phyloP scores from a whole-genome alignment of 2,888 invertebrate genomes.

The Scelioninae gen. 1 region DNA sequence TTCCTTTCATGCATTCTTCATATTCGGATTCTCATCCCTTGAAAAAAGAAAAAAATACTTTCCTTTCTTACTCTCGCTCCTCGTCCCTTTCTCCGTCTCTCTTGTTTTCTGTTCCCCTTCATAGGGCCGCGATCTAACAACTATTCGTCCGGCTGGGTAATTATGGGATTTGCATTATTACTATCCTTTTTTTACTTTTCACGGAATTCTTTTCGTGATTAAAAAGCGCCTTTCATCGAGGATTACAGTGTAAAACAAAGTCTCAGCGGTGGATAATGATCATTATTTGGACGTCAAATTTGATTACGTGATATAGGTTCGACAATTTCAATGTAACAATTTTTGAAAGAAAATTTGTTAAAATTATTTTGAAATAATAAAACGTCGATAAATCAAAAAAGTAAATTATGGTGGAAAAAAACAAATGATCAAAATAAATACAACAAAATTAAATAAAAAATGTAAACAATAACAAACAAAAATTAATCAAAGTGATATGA shows the following conservation, averaged over 20 bases:
- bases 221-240: constrained; percentile 55
- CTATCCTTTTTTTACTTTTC: constrained; percentile 43
- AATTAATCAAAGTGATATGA: neutral
- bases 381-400: neutral
- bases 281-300: constrained; percentile 40
- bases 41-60: too few relatives aligned
- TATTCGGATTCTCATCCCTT: constrained; percentile 51
- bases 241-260: constrained; percentile 39
- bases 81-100: constrained; percentile 4
- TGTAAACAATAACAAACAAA: too few relatives aligned
- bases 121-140: constrained; percentile 36
- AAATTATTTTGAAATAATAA: neutral
- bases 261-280: constrained; percentile 45
- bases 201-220: constrained; percentile 51
- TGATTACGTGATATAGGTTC: constrained; percentile 25
- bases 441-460: constrained; percentile 1
- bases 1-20: constrained; percentile 60
- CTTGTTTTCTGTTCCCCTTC: constrained; percentile 7
- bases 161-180: constrained; percentile 65
- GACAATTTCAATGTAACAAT: neutral
- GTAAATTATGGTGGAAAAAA: neutral
- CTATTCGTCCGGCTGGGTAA: constrained; percentile 50
- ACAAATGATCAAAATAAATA: neutral
- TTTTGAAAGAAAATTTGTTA: neutral
- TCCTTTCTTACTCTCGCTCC: neutral